These are phyloP conservation scores for Grammomys surdaster DNA, from an alignment of 2,113 vertebrate species.

Conservation along the genomic window DNA sequence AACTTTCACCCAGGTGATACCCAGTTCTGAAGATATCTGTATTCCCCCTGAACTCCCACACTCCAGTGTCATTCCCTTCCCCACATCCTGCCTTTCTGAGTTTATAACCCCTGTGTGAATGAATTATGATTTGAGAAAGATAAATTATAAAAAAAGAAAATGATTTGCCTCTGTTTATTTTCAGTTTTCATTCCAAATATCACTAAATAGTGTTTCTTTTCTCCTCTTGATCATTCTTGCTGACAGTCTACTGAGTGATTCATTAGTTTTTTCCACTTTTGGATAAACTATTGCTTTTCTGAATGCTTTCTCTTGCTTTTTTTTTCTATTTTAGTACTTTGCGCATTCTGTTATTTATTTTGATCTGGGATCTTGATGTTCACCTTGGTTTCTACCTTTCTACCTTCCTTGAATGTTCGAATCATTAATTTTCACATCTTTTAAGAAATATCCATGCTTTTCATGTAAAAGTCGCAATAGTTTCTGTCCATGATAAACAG, in stretches of 20 bases:
- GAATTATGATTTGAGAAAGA: too few species aligned
- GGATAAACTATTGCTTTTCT: not conserved
- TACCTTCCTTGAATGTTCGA: not conserved
- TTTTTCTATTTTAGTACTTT: not conserved
- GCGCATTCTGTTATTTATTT: not conserved
- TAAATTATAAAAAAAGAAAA: too few species aligned
- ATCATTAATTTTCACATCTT: constrained; percentile 29
- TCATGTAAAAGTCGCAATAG: not conserved
- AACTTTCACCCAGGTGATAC: too few species aligned
- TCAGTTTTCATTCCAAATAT: not conserved
- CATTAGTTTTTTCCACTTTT: not conserved
- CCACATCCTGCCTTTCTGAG: too few species aligned
- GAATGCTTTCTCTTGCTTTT: not conserved
- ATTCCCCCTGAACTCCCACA: too few species aligned
- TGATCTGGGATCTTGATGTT: not conserved
- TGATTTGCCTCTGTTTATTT: constrained; percentile 1
- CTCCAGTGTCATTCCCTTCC: too few species aligned
- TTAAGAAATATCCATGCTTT: not conserved
- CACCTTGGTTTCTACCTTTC: constrained; percentile 11
- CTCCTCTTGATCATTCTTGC: not conserved
- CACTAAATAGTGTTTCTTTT: not conserved
- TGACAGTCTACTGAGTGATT: not conserved
- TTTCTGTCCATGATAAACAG: not conserved
- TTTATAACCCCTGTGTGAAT: too few species aligned
- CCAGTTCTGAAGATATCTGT: too few species aligned